A percentile compares a stretch with the other conserved stretches of the same genome.
Evolutionary conservation across 2,888 invertebrate species (phyloP).

Genomic region (Pycnomerus fuliginosus): DNA sequence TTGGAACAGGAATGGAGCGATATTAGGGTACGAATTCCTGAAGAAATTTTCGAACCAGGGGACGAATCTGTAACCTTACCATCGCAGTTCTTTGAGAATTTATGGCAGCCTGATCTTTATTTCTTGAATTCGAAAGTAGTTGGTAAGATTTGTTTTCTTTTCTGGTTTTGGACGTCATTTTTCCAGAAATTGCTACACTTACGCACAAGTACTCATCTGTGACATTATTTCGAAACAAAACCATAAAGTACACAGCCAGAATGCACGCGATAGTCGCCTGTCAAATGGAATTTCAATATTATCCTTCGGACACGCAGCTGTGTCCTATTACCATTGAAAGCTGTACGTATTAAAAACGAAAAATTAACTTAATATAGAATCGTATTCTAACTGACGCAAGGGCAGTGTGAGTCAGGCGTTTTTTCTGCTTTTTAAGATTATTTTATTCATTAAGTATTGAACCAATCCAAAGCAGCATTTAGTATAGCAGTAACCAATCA

Average conservation of each 20-base stretch:
- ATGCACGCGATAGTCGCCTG: conserved; percentile 86
- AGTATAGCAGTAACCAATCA: too few relatives aligned
- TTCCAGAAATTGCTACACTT: conserved; percentile 74
- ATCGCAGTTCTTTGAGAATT: conserved; percentile 76
- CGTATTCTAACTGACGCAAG: too few relatives aligned
- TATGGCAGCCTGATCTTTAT: conserved; percentile 88
- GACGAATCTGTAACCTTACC: conserved; percentile 80
- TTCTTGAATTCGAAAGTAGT: conserved; percentile 83
- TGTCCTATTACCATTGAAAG: conserved; percentile 83
- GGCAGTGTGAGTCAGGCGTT: too few relatives aligned
- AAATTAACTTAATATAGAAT: too few relatives aligned
- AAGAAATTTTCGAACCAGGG: conserved; percentile 76
- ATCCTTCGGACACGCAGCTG: conserved; percentile 84
- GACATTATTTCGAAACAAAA: conserved; percentile 76
- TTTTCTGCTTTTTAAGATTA: too few relatives aligned
- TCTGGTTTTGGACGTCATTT: conserved; percentile 4
- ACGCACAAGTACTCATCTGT: conserved; percentile 81
- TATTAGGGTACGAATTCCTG: conserved; percentile 71
- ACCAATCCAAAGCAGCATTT: too few relatives aligned
- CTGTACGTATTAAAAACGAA: conserved; percentile 61
- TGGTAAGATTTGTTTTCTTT: too few relatives aligned
- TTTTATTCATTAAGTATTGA: too few relatives aligned
- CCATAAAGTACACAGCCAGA: conserved; percentile 75
- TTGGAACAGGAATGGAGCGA: conserved; percentile 80
- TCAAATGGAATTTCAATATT: conserved; percentile 84